These are phyloP conservation scores for Cosmopolites sordidus DNA, from an alignment of 2,888 invertebrate genomes.

Conservation along the genomic window DNA sequence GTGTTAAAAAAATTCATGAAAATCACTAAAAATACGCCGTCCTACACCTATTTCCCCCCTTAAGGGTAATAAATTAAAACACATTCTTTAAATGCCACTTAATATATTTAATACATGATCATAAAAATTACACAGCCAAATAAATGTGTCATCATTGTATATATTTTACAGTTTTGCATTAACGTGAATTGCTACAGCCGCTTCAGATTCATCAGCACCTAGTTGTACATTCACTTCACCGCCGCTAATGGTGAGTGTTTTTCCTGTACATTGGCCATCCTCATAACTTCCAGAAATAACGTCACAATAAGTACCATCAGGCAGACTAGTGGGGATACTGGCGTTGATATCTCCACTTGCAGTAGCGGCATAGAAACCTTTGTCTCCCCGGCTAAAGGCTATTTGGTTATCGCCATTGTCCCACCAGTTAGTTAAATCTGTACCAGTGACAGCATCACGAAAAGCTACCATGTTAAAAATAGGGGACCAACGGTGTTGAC, in stretches of 20 bases:
- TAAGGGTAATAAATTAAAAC: too few species aligned
- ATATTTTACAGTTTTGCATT: slow-evolving; percentile 32
- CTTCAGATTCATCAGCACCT: slow-evolving; percentile 56
- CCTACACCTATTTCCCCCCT: too few species aligned
- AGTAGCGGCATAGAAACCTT: slow-evolving; percentile 71
- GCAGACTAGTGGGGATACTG: slow-evolving; percentile 65
- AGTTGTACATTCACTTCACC: slow-evolving; percentile 59
- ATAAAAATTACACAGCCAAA: too few species aligned
- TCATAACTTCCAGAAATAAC: slow-evolving; percentile 66
- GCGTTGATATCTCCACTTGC: slow-evolving; percentile 58
- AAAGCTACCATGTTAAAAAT: slow-evolving; percentile 77
- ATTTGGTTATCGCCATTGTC: slow-evolving; percentile 78
- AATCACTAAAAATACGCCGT: too few species aligned
- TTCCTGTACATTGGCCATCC: slow-evolving; percentile 62
- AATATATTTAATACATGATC: too few species aligned
- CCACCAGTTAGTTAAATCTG: slow-evolving; percentile 69
- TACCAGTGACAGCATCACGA: slow-evolving; percentile 62
- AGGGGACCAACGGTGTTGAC: slow-evolving; percentile 82
- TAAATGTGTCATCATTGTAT: too few species aligned
- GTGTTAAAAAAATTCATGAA: too few species aligned
- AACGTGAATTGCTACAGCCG: slow-evolving; percentile 66
- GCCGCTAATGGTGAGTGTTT: slow-evolving; percentile 56
- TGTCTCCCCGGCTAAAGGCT: slow-evolving; percentile 72
- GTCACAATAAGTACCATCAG: slow-evolving; percentile 79
- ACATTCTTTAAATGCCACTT: too few species aligned